These are phyloP conservation scores for Pseudomyrmex gracilis DNA, from an alignment of 1,140 invertebrate genomes.

Conservation along the genomic window DNA sequence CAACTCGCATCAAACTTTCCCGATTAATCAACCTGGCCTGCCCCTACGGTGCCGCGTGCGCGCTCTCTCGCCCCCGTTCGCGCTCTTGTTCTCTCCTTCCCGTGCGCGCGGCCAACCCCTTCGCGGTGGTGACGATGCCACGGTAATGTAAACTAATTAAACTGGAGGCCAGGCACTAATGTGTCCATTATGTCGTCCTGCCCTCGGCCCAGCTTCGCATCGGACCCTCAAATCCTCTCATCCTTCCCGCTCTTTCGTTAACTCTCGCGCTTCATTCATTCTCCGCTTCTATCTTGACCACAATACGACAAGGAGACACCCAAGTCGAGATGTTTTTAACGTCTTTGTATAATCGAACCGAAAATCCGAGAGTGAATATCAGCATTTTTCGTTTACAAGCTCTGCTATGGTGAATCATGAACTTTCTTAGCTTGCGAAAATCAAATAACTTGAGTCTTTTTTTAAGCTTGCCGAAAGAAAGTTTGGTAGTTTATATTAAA, in stretches of 20 bases:
- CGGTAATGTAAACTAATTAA: constrained; percentile 85
- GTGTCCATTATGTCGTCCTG: constrained; percentile 82
- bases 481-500: background rate
- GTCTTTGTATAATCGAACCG: background rate
- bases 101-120: constrained; percentile 72
- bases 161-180: constrained; percentile 82
- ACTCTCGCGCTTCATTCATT: constrained; percentile 61
- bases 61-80: constrained; percentile 28
- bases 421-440: background rate
- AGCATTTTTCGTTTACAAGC: no score
- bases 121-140: constrained; percentile 80
- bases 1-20: constrained; percentile 83
- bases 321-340: constrained; percentile 53
- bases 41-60: constrained; percentile 58
- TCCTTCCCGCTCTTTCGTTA: constrained; percentile 56
- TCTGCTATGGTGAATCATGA: background rate
- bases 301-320: constrained; percentile 44
- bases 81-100: constrained; percentile 57
- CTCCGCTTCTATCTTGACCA: constrained; percentile 58
- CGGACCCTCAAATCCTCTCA: constrained; percentile 71
- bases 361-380: no score
- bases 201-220: constrained; percentile 71
- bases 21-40: constrained; percentile 81
- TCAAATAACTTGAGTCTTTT: background rate
- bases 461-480: no score